Evolutionary conservation across 2,888 invertebrate species (phyloP), one percentile per base, ranked within the genome.

Genomic region (Netelia melanura): DNA sequence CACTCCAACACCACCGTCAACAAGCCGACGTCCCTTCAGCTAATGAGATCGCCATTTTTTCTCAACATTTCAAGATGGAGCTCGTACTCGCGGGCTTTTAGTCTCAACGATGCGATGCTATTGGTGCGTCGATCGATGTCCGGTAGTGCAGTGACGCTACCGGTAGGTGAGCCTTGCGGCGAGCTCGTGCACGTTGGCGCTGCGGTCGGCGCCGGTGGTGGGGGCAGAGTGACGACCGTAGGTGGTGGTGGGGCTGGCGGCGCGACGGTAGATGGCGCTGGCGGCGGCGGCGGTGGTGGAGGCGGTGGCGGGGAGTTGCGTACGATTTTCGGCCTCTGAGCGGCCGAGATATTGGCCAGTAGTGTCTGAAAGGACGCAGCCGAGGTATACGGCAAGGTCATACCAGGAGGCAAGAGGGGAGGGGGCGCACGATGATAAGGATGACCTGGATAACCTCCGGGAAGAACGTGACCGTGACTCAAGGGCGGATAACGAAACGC

Each of bases 11-110:
- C 54, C n/a, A 54, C 14, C 10, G 14, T 8, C 54, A 1, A 54
- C 14, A n/a, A 54, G 0, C 30, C 5, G 52, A 11, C 52, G 62
- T 43, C 82, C 71, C 92, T 94, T 96, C 96, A 97, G 96, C 97
- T 97, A 92, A 97, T 97, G 90, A 97, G 95, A 94, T 97, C 97
- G 0, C 96, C 96, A 91, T 97, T 96, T 91, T 97, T 97, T 76
- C 98, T 95, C 77, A 98, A 93, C 95, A 97, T 96, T 93, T 98
- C 98, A 89, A 98, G 94, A 92, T 97, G 96, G 68, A 98, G 94
- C 93, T 98, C 98, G 92, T 98, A 98, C 93, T 98, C 98, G 74
- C 98, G 95, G 0, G 98, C 98, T 89, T 98, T 98, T 90, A 98
- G 95, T 87, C 98, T 95, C 56, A 98, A 94, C 0, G 97, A 97